Base-by-base conservation (phyloP, 2,797 vertebrate genomes). In the Manis javanica region DNA sequence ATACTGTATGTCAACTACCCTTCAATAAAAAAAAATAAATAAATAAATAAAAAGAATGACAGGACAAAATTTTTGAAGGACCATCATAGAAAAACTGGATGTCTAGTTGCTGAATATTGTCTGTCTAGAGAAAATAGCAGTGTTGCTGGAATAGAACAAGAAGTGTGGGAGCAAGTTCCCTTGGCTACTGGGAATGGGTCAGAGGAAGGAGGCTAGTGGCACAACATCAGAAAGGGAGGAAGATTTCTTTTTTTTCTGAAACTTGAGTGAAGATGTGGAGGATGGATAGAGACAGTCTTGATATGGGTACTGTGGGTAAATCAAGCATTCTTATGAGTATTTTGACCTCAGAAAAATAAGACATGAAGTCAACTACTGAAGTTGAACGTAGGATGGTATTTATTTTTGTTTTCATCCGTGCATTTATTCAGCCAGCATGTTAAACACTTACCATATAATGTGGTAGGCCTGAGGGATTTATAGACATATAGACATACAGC, bases 371-470 rank as follows among this genome's bases (percentile, higher is more conserved):
- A 91, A 66, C 51, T 87, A 66, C 57, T 74, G 42, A 91, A 82
- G 9, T 51, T 68, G 68, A 68, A 39, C 42, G 12, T 91, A 82
- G 39, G 21, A 91, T 87, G 51, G 12, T 75, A 91, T 95, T 79
- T 23, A 39, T 68, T 91, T 85, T 78, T 26, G 72, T 85, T 68
- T 91, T 91, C 23, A 81, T 82, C 59, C 57, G 87, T n/a, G 29
- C 55, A 72, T 72, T 95, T 13, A 29, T 39, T 82, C n/a, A 82
- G 72, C 10, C 34, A 94, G 57, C 74, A 72, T 72, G 24, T 95
- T 74, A 64, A 71, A 0, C 26, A 81, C 9, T 29, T 79, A 64
- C 46, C 31, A 31, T 29, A 87, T 59, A 81, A 39, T 75, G 51
- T 91, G 59, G 34, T 75, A 66, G 16, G 34, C 51, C 42, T 91